Evolutionary conservation across 1,140 invertebrate genomes (phyloP).

Genomic region (Cecropterus lyciades): DNA sequence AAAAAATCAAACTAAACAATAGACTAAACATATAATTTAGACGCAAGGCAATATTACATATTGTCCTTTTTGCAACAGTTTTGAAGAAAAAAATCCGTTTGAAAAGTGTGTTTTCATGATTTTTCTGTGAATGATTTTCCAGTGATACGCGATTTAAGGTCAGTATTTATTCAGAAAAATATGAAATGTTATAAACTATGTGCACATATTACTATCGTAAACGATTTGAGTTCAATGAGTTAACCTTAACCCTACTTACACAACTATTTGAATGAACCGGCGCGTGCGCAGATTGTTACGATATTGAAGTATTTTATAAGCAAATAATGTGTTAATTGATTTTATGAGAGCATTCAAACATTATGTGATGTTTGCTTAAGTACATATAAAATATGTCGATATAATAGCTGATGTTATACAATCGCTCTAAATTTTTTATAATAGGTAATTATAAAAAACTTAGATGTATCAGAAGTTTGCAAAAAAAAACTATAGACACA

Average conservation of each 20-base stretch:
- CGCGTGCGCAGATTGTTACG: conserved; percentile 20
- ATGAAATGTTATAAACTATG: neutral
- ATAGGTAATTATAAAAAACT: too few relatives aligned
- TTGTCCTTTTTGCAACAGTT: conserved; percentile 21
- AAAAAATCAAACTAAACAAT: neutral
- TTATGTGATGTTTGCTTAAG: neutral
- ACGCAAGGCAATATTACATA: too few relatives aligned
- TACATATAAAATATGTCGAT: too few relatives aligned
- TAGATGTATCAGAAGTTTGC: too few relatives aligned
- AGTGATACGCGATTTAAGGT: conserved; percentile 63
- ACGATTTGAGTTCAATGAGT: conserved; percentile 46
- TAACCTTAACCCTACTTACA: conserved; percentile 54
- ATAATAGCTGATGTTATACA: too few relatives aligned
- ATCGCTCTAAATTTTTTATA: too few relatives aligned
- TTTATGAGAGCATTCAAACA: neutral
- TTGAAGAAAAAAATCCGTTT: conserved; percentile 7
- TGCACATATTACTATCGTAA: conserved; percentile 13
- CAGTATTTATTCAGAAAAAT: conserved; percentile 46
- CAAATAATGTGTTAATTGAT: conserved; percentile 16
- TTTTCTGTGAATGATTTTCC: conserved; percentile 64
- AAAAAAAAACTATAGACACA: too few relatives aligned
- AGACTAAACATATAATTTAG: too few relatives aligned
- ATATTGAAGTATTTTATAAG: conserved; percentile 2
- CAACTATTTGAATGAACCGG: conserved; percentile 43
- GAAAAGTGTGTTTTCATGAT: conserved; percentile 43